phyloP scores from a whole-genome alignment of 2,113 vertebrate genomes.

The Pedionomus torquatus region DNA sequence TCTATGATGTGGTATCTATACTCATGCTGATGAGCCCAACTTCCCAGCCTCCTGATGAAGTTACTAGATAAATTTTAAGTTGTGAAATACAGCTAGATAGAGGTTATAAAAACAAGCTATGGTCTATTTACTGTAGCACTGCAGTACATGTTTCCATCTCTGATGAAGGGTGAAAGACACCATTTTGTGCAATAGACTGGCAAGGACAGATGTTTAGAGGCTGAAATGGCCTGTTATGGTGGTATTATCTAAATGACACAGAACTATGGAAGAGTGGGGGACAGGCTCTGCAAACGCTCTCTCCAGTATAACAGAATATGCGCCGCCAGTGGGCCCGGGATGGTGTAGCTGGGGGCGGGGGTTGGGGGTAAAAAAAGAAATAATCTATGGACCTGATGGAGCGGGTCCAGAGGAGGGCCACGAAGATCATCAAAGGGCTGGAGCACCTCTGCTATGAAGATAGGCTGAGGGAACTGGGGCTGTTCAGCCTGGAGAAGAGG shows the following conservation, averaged over 20 bases:
- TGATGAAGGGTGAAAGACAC: neutral
- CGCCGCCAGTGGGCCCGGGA: too few relatives aligned
- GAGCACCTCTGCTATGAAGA: too few relatives aligned
- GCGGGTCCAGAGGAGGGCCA: too few relatives aligned
- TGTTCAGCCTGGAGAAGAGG: too few relatives aligned
- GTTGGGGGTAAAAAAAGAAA: too few relatives aligned
- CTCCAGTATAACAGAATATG: too few relatives aligned
- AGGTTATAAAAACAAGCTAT: conserved; percentile 45
- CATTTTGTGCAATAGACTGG: neutral
- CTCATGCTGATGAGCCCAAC: neutral
- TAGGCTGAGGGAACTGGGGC: too few relatives aligned
- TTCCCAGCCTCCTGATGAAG: conserved; percentile 14
- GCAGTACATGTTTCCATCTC: neutral
- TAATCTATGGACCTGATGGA: too few relatives aligned
- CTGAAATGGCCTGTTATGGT: neutral
- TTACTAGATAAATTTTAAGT: neutral
- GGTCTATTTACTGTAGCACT: neutral
- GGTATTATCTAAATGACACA: neutral
- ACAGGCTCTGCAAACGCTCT: neutral
- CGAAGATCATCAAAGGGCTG: too few relatives aligned
- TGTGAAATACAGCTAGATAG: conserved; percentile 28
- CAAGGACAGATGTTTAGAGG: neutral
- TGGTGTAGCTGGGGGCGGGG: too few relatives aligned
- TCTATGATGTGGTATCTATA: neutral
- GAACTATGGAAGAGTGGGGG: neutral